Conservation (phyloP, 1,140 invertebrate species). For the Scylla paramamosain region DNA sequence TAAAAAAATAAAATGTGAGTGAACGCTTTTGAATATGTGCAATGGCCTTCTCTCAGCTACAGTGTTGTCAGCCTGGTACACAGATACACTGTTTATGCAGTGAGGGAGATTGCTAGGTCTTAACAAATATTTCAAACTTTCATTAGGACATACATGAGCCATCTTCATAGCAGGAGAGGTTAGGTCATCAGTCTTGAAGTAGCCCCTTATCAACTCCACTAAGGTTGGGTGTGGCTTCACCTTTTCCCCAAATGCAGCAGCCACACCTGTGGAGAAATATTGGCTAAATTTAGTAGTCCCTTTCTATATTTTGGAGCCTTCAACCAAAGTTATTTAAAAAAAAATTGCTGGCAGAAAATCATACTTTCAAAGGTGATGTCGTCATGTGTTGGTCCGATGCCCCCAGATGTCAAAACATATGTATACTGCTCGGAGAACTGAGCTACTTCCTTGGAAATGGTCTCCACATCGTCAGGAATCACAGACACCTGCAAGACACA, state of each 20-base stretch:
- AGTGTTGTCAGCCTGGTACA: too few relatives aligned
- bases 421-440: constrained; percentile 84
- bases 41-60: too few relatives aligned
- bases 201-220: constrained; percentile 82
- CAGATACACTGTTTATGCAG: too few relatives aligned
- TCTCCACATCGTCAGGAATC: constrained; percentile 86
- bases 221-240: constrained; percentile 84
- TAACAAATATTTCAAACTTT: constrained; percentile 26
- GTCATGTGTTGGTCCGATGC: constrained; percentile 92
- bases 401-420: constrained; percentile 89
- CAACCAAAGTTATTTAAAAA: background rate
- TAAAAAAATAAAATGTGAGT: too few relatives aligned
- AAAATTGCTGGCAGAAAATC: background rate
- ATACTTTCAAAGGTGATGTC: constrained; percentile 89
- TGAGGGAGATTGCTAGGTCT: background rate
- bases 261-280: constrained; percentile 81
- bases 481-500: constrained; percentile 83
- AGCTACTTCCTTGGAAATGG: constrained; percentile 86
- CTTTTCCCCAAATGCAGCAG: constrained; percentile 86
- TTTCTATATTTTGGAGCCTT: background rate
- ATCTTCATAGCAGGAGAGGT: constrained; percentile 81
- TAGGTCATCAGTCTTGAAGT: constrained; percentile 79
- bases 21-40: too few relatives aligned
- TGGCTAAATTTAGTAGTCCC: background rate
- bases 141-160: constrained; percentile 80